Percentiles rank a stretch among this genome's conserved stretches.
These are phyloP conservation scores for Cataglyphis livida DNA, from an alignment of 2,888 invertebrate species.

Conservation along the genomic window DNA sequence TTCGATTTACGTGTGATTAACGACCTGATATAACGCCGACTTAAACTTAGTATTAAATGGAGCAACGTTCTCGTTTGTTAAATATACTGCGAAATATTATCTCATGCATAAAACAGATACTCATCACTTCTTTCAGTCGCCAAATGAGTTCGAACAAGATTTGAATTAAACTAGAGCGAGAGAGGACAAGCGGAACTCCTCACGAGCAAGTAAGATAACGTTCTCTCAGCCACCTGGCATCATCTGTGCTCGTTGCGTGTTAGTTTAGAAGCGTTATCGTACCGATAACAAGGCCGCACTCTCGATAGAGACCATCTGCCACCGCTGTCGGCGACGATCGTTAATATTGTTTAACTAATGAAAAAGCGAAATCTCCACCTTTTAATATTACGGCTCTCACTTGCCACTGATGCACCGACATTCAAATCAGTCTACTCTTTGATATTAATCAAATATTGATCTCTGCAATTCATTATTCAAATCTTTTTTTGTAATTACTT, in stretches of 20 bases:
- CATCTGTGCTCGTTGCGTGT: conserved; percentile 43
- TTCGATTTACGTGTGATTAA: neutral
- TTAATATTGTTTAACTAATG: conserved; percentile 36
- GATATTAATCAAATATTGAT: neutral
- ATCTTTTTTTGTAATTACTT: neutral
- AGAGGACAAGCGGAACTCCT: neutral
- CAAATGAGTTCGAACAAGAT: neutral
- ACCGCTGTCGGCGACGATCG: conserved; percentile 23
- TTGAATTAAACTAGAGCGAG: neutral
- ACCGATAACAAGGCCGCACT: conserved; percentile 58
- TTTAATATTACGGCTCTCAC: neutral
- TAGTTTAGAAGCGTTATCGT: conserved; percentile 61
- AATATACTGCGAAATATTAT: neutral
- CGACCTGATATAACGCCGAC: neutral
- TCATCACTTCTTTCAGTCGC: neutral
- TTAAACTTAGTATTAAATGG: conserved; percentile 10
- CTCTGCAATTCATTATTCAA: neutral
- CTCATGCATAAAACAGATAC: neutral
- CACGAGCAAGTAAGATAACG: conserved; percentile 28
- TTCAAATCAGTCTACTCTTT: neutral
- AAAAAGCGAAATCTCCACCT: neutral
- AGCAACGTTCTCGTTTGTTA: neutral
- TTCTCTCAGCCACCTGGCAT: conserved; percentile 60
- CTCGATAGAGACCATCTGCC: conserved; percentile 67
- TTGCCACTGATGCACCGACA: neutral